phyloP scores from a whole-genome alignment of 2,113 vertebrate genomes.

The Lasiurus cinereus region DNA sequence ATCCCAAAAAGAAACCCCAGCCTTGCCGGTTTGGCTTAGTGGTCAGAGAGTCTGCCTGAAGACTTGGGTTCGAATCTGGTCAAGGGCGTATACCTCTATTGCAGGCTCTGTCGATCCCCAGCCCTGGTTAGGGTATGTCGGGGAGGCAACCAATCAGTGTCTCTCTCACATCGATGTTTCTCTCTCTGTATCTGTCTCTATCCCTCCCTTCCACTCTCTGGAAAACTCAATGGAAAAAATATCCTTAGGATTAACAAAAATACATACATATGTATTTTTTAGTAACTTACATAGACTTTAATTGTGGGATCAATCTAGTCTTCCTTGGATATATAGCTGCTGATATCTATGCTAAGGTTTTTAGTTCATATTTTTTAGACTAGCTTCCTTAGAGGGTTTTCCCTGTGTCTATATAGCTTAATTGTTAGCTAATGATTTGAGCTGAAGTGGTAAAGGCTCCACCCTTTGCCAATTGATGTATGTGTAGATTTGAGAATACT shows the following conservation, averaged over 20 bases:
- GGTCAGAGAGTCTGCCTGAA: too few relatives aligned
- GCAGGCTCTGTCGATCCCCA: too few relatives aligned
- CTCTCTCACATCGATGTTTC: too few relatives aligned
- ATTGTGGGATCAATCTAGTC: neutral
- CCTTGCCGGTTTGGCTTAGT: too few relatives aligned
- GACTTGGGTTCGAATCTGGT: too few relatives aligned
- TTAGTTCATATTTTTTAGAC: neutral
- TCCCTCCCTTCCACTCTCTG: too few relatives aligned
- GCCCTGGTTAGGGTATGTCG: too few relatives aligned
- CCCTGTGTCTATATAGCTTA: neutral
- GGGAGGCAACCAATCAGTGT: too few relatives aligned
- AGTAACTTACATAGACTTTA: neutral
- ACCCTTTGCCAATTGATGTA: neutral
- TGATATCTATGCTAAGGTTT: constrained; percentile 6
- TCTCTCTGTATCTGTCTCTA: too few relatives aligned
- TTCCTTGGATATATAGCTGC: neutral
- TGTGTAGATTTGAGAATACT: neutral
- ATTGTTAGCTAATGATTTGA: neutral
- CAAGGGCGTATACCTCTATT: too few relatives aligned
- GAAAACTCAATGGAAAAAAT: too few relatives aligned
- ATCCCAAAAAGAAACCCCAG: neutral
- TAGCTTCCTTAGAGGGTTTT: neutral
- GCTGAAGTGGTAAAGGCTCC: neutral
- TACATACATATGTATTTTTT: neutral
- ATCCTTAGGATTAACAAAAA: too few relatives aligned